Evolutionary conservation across 2,888 invertebrate genomes (phyloP).

Genomic region (Amblyjoppa fuscipennis): DNA sequence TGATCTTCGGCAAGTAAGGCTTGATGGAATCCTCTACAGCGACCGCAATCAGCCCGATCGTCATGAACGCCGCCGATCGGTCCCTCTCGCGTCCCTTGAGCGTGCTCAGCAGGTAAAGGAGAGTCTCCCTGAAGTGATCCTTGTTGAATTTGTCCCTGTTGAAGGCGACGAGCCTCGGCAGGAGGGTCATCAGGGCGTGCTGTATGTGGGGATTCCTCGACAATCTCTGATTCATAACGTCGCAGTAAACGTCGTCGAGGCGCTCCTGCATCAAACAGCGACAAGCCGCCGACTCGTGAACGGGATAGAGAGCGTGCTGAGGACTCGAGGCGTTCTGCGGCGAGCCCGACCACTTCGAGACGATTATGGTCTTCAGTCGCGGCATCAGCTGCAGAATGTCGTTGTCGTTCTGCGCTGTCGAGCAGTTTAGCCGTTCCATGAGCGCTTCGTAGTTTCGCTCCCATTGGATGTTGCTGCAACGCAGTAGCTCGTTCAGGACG

Average conservation of each 20-base stretch:
- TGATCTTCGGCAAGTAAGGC: slow-evolving; percentile 92
- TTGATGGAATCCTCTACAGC: slow-evolving; percentile 94
- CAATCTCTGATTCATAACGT: slow-evolving; percentile 92
- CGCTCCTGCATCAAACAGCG: slow-evolving; percentile 93
- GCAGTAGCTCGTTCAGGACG: slow-evolving; percentile 96
- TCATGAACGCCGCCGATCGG: slow-evolving; percentile 94
- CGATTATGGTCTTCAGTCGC: slow-evolving; percentile 87
- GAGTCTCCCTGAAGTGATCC: slow-evolving; percentile 91
- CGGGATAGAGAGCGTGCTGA: slow-evolving; percentile 83
- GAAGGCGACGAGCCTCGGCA: slow-evolving; percentile 98
- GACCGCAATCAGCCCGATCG: slow-evolving; percentile 95
- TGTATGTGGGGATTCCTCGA: slow-evolving; percentile 94
- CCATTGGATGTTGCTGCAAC: slow-evolving; percentile 96
- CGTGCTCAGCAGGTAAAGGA: slow-evolving; percentile 92
- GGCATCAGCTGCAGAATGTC: slow-evolving; percentile 88
- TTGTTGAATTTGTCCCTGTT: slow-evolving; percentile 92
- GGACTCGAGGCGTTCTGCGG: slow-evolving; percentile 75
- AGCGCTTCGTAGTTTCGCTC: slow-evolving; percentile 92
- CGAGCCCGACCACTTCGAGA: slow-evolving; percentile 84
- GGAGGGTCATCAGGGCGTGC: slow-evolving; percentile 93
- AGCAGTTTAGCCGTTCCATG: slow-evolving; percentile 87
- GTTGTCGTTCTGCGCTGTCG: slow-evolving; percentile 82
- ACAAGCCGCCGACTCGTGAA: slow-evolving; percentile 95
- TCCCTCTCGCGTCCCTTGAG: slow-evolving; percentile 94
- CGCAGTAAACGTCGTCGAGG: slow-evolving; percentile 92